Conservation (phyloP, 2,888 invertebrate species). For the Brassicogethes aeneus region DNA sequence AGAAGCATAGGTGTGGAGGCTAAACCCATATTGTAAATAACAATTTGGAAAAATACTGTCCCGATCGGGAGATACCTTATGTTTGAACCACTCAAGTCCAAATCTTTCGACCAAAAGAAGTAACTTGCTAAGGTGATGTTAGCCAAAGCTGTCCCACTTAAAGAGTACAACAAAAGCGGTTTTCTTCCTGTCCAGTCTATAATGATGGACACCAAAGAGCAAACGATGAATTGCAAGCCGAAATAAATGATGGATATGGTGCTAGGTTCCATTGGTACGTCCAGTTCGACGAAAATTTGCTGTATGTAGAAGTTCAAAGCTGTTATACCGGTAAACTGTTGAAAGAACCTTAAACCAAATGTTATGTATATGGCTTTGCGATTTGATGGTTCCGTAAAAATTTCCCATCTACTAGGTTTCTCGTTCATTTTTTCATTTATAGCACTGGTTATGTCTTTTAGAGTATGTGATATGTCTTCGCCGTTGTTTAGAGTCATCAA, state of each 20-base stretch:
- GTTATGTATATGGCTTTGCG: constrained; percentile 55
- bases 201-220: constrained; percentile 47
- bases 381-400: constrained; percentile 47
- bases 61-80: constrained; percentile 40
- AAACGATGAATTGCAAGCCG: constrained; percentile 49
- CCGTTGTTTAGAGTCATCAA: constrained; percentile 43
- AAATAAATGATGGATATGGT: constrained; percentile 32
- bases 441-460: constrained; percentile 27
- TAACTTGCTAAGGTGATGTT: constrained; percentile 39
- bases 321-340: constrained; percentile 51
- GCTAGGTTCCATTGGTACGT: constrained; percentile 37
- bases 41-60: constrained; percentile 41
- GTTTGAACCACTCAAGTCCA: constrained; percentile 29
- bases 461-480: constrained; percentile 41
- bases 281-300: constrained; percentile 39
- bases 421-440: constrained; percentile 41
- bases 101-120: constrained; percentile 39
- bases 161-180: constrained; percentile 45
- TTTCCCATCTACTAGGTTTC: constrained; percentile 46
- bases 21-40: constrained; percentile 45
- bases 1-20: constrained; percentile 46
- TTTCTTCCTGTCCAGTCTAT: constrained; percentile 50
- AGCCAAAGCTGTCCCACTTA: constrained; percentile 38
- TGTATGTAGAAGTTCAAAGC: constrained; percentile 55
- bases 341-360: constrained; percentile 48